These are phyloP conservation scores for Micoletzkya japonica DNA, from an alignment of 2,888 invertebrate species.

Conservation along the genomic window DNA sequence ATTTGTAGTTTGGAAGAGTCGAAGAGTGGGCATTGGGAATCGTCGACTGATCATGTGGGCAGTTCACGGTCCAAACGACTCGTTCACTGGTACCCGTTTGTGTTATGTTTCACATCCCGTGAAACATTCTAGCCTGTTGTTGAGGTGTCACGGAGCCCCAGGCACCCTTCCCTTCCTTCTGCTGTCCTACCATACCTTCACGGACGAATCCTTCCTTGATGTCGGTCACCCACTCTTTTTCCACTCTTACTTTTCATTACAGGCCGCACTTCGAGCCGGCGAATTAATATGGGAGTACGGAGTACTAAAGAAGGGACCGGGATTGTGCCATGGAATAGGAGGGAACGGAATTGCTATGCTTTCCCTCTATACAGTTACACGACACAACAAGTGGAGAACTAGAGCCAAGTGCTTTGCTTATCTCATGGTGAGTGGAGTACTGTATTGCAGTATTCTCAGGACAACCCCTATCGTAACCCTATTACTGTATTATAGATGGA, in stretches of 20 bases:
- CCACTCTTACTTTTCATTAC: conserved; percentile 58
- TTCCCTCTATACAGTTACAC: conserved; percentile 77
- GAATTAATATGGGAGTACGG: conserved; percentile 83
- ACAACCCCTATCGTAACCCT: neutral
- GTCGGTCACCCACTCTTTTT: conserved; percentile 65
- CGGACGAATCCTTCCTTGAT: conserved; percentile 76
- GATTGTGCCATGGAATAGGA: conserved; percentile 11
- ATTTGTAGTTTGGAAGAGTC: conserved; percentile 22
- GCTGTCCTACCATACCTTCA: conserved; percentile 77
- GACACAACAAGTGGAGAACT: conserved; percentile 40
- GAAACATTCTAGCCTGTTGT: no score
- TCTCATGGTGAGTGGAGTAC: conserved; percentile 70
- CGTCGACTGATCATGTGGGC: neutral
- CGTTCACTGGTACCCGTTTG: conserved; percentile 25
- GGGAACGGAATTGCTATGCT: conserved; percentile 76
- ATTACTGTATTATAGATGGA: conserved; percentile 21
- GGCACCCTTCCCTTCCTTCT: conserved; percentile 79
- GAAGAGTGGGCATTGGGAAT: conserved; percentile 26
- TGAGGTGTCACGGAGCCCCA: conserved; percentile 84
- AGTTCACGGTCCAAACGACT: conserved; percentile 18
- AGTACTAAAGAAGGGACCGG: conserved; percentile 75
- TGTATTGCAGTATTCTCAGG: neutral
- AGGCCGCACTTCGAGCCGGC: conserved; percentile 74
- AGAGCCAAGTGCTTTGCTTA: conserved; percentile 77
- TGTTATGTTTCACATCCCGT: no score